Base-by-base conservation (phyloP, 2,113 vertebrate species). In the Plecturocebus donacophilus region DNA sequence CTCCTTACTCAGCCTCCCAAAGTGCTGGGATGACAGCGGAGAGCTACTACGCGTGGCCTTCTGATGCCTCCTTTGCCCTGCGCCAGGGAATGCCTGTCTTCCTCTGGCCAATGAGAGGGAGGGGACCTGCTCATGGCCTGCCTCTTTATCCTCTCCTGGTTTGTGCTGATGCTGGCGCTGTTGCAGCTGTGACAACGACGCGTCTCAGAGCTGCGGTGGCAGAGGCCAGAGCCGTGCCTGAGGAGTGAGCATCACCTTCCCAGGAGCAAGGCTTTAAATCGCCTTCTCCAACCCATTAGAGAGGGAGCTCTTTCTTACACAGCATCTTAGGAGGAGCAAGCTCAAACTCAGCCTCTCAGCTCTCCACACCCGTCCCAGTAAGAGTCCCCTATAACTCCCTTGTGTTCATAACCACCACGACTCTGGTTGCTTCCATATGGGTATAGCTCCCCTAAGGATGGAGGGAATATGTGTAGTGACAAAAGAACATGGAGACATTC, bases 31-130 rank as follows among this genome's bases (percentile, higher is more conserved):
- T 64, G 6, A 64, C 61, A 64, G 61, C 0, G 6, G 61, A 32
- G 61, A 64, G 61, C 61, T 30, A 64, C 61, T 64, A 27, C 27
- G 0, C 2, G 2, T 64, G 27, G 61, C 27, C 12, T 64, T 52
- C 32, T 17, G 25, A 45, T 6, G 79, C 25, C 49, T 82, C 21
- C 40, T 91, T 35, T 30, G 25, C 3, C 27, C 40, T 0, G 0
- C 52, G 84, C 76, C 87, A 90, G 68, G 64, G 56, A 96, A 88
- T 75, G 23, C 56, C 75, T 81, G 77, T 49, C 45, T 40, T 70
- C 14, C 77, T 7, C 81, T 90, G 56, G 68, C 35, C 32, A 66
- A 68, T n/a, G 52, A 85, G 49, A 49, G 21, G 21, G 8, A 66
- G 45, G 83, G 56, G 80, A 70, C n/a, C 68, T 4, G 0, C 58